phyloP scores from a whole-genome alignment of 2,888 invertebrate genomes.

The Blomia tropicalis region DNA sequence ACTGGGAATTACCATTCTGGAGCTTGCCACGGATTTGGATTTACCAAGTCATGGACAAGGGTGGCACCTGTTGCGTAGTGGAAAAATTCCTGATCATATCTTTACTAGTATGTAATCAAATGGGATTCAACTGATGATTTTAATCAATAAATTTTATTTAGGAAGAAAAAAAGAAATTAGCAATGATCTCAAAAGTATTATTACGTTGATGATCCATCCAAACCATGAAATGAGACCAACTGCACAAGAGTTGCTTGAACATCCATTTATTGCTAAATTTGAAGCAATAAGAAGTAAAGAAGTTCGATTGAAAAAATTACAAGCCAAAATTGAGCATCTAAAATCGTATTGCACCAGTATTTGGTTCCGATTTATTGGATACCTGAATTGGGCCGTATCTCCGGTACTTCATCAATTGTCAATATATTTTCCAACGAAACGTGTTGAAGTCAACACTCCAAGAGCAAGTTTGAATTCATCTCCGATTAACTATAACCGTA shows the following conservation, averaged over 20 bases:
- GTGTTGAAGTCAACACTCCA: background rate
- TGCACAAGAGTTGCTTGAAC: conserved; percentile 41
- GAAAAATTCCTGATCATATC: conserved; percentile 27
- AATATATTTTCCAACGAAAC: background rate
- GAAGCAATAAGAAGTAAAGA: background rate
- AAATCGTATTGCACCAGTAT: background rate
- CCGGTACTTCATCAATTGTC: background rate
- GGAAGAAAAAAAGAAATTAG: conserved; percentile 40
- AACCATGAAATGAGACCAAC: conserved; percentile 42
- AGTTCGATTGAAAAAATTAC: background rate
- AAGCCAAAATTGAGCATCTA: background rate
- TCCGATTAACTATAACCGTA: conserved; percentile 5
- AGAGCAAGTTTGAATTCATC: too few relatives aligned
- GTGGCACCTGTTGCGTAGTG: conserved; percentile 49
- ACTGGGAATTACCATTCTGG: conserved; percentile 54
- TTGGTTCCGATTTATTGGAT: background rate
- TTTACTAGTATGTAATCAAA: conserved; percentile 27
- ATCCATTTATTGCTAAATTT: conserved; percentile 30
- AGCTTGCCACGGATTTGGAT: conserved; percentile 52
- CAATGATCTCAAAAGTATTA: conserved; percentile 39
- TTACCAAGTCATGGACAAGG: conserved; percentile 50
- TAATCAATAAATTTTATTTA: conserved; percentile 15
- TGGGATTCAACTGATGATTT: background rate
- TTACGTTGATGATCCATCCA: conserved; percentile 45
- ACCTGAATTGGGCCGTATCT: background rate